Evolutionary conservation across 35 echinoderm and acorn worm genomes (phyloP).

Genomic region (Diadema setosum): DNA sequence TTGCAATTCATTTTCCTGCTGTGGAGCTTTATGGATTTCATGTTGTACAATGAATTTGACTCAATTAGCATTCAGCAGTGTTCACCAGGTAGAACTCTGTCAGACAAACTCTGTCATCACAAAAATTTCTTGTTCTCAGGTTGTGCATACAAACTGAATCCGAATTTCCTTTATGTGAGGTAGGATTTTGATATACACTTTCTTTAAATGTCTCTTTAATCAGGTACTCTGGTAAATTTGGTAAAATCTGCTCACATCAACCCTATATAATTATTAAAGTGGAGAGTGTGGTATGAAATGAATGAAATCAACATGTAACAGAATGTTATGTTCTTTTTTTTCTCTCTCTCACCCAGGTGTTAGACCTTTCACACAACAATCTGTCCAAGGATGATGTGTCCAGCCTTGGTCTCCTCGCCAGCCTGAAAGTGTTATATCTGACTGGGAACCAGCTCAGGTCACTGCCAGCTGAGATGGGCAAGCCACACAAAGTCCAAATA

Average conservation of each 20-base stretch:
- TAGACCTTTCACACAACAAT: conserved; percentile 98
- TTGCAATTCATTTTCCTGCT: too few relatives aligned
- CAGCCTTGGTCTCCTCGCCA: conserved; percentile 66
- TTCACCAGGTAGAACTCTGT: too few relatives aligned
- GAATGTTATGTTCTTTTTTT: neutral
- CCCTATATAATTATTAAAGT: neutral
- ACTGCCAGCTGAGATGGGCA: conserved; percentile 72
- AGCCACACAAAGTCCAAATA: conserved; percentile 20
- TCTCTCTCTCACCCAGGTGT: conserved; percentile 35
- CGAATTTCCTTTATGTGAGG: too few relatives aligned
- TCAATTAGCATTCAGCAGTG: too few relatives aligned
- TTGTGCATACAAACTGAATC: too few relatives aligned
- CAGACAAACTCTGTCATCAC: too few relatives aligned
- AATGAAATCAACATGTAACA: neutral
- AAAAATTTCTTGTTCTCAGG: too few relatives aligned
- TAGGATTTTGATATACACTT: too few relatives aligned
- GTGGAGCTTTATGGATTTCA: too few relatives aligned
- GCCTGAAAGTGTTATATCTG: conserved; percentile 70
- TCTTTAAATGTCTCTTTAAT: too few relatives aligned
- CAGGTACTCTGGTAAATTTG: neutral
- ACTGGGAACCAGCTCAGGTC: conserved; percentile 81
- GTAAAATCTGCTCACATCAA: neutral
- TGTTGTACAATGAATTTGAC: too few relatives aligned
- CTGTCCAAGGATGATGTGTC: conserved; percentile 84
- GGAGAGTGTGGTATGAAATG: neutral